Base-by-base conservation (phyloP, 2,113 vertebrate genomes). In the Ophiodon elongatus region DNA sequence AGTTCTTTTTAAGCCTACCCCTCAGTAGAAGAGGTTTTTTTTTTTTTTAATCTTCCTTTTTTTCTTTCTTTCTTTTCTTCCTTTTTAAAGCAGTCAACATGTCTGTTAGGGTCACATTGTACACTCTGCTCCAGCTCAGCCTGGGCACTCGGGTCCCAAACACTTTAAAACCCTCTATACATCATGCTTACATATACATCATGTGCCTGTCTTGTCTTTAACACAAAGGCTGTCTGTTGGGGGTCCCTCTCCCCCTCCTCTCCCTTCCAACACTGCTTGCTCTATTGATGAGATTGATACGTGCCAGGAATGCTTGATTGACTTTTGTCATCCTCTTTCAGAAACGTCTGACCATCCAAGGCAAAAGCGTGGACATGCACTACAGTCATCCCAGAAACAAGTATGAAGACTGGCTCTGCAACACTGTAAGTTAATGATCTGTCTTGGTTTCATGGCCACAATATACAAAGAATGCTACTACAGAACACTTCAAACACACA, bases 331-430 rank as follows among this genome's bases (percentile, higher is more conserved):
- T 96, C 96, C 94, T 98, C 91, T 98, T 98, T 94, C 98, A 99
- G 98, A 99, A 99, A 96, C 96, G 96, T 91, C 94, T 99, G 93
- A 95, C 95, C 92, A 97, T 99, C 94, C 98, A 99, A 90, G 98
- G 98, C 89, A 99, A 99, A 95, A 96, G 90, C 83, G 97, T 99
- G 90, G 97, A 98, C 56, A 98, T 99, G 98, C 97, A 99, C 95
- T 99, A 98, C 96, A 99, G 98, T 94, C 97, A 99, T 91, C 97
- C 97, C 80, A 96, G 97, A 67, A 98, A 98, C 92, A 99, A 99
- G 90, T 98, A 97, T 96, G 98, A 99, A 94, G 98, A 99, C 90
- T 99, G 98, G 98, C 98, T 99, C 88, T 99, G 98, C 95, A 98
- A 97, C 95, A 98, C 98, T 95, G 98, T 99, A 96, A 89, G 88